Base-by-base conservation (phyloP, 2,113 vertebrate genomes). In the Numenius arquata region DNA sequence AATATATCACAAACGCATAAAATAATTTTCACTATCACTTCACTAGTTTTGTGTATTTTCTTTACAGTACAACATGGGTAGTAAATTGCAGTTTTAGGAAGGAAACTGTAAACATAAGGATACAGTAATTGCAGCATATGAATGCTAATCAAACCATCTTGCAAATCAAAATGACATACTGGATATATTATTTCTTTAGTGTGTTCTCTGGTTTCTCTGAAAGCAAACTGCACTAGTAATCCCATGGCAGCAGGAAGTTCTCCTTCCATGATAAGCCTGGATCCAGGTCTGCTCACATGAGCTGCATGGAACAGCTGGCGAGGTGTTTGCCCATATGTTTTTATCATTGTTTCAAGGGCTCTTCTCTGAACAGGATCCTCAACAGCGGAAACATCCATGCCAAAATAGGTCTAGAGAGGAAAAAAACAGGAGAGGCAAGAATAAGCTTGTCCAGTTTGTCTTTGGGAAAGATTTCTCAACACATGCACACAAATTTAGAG, bases 261-360 rank as follows among this genome's bases (percentile, higher is more conserved):
- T 43, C 99, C 99, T 92, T 99, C 99, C 87, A 99, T 98, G 76
- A 97, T 96, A 84, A 99, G 99, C 76, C 98, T 99, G 86, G 98
- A 98, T 34, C 98, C 98, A 8, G 99, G 97, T 73, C 99, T 98
- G 97, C 98, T 98, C 48, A 98, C 90, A 16, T 99, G 99, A 22
- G 98, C 98, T 18, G 98, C 79, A 41, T 97, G 99, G 96, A 99
- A 99, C 59, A 99, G 98, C 97, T 99, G 99, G 9, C 99, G 98
- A 62, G 99, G 99, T 0, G 99, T 99, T 96, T 99, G 99, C 50
- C 99, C 99, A 0, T 99, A 99, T 1, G 99, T 99, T 97, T 99
- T 99, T 91, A 99, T 99, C 99, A 99, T 99, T 36, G 99, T 99
- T 97, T 99, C 99, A 65, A 99, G 97, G 11, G 99, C 99, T 61